phyloP scores from a whole-genome alignment of 2,113 vertebrate genomes.

The Rhabdomys dilectus region DNA sequence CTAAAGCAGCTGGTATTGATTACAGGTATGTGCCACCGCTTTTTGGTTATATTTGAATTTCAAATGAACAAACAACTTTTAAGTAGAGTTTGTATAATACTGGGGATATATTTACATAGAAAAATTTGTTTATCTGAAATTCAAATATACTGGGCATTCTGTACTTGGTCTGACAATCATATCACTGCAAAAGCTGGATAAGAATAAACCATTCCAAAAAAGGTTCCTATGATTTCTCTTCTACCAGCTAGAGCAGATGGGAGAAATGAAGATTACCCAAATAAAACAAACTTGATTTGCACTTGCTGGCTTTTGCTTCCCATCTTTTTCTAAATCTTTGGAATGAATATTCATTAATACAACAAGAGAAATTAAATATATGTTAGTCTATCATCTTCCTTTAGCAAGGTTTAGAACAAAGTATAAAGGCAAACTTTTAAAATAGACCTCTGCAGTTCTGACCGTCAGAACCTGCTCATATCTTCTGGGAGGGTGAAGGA shows the following conservation, averaged over 20 bases:
- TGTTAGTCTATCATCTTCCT: constrained; percentile 12
- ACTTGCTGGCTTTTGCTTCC: constrained; percentile 46
- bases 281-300: constrained; percentile 11
- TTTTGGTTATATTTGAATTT: constrained; percentile 11
- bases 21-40: background rate
- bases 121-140: constrained; percentile 14
- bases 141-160: background rate
- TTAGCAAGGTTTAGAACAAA: constrained; percentile 42
- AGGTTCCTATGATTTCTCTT: background rate
- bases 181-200: background rate
- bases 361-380: constrained; percentile 42
- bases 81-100: background rate
- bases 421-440: background rate
- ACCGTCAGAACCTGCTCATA: background rate
- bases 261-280: background rate
- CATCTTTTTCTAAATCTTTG: constrained; percentile 9
- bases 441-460: background rate
- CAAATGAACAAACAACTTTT: background rate
- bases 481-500: background rate
- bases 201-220: background rate
- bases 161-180: background rate
- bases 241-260: background rate
- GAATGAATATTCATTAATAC: constrained; percentile 51
- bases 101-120: background rate
- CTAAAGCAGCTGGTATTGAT: background rate